Evolutionary conservation across 2,113 vertebrate genomes (phyloP), one percentile per base, ranked within the genome.

Genomic region (Phylloscopus whistleri): DNA sequence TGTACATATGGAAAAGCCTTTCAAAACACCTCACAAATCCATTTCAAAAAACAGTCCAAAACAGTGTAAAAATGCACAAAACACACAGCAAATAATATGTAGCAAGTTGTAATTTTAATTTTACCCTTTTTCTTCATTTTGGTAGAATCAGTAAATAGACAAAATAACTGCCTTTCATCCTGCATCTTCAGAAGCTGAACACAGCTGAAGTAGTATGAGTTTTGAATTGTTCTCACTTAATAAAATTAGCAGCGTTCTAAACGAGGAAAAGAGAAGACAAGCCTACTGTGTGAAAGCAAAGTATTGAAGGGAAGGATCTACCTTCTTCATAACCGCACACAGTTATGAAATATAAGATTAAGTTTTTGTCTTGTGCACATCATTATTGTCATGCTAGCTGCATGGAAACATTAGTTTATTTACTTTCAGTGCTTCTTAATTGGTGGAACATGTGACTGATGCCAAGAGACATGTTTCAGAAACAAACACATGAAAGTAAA

Each of bases 1-100:
- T 0, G 2, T 8, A 13, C 4, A 35, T 0, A 0, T 3, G 7
- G 31, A 43, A 83, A 97, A 74, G 4, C 6, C 70, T 87, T 8
- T 39, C n/a, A 83, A 73, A 85, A 63, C 7, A 28, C 3, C 21
- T 67, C 48, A 33, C 16, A 81, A 52, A 69, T 33, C 16, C 28
- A 43, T 1, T 26, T 43, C 16, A 16, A 82, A 64, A 94, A 87
- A 41, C 7, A 41, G 58, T 43, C 11, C 10, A 19, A 52, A 49
- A 37, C 4, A 74, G 11, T 1, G 0, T 16, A 53, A 9, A 86
- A 79, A 88, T 35, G 41, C 7, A 66, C 24, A 80, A 41, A 75
- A 81, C 10, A 74, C 5, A 70, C 1, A 56, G 18, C 23, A 82
- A 83, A 75, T 18, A 44, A 27, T 37, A 82, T 0, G 7, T 1